phyloP scores from a whole-genome alignment of 2,113 vertebrate genomes.

The Paracanthobrama guichenoti region DNA sequence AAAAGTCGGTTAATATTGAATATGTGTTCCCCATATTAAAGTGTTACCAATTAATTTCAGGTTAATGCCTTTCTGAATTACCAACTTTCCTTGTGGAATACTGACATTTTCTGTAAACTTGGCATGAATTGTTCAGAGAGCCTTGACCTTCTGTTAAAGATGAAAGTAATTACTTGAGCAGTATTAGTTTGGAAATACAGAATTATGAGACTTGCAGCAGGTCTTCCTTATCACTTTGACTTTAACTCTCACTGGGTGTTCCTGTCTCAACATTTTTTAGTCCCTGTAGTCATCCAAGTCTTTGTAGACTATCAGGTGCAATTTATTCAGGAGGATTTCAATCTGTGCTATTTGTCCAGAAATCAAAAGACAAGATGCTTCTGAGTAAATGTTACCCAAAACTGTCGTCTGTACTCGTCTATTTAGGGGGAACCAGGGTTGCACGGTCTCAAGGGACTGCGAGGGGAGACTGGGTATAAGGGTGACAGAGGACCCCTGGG shows the following conservation, averaged over 20 bases:
- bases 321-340: slow-evolving; percentile 13
- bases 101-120: neutral
- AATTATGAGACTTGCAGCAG: neutral
- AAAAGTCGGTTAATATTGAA: no score
- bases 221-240: neutral
- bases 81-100: neutral
- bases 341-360: neutral
- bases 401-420: slow-evolving; percentile 69
- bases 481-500: slow-evolving; percentile 98
- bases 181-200: neutral
- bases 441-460: slow-evolving; percentile 93
- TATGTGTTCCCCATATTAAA: no score
- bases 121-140: neutral
- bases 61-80: neutral
- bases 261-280: neutral
- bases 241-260: neutral
- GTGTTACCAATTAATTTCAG: neutral
- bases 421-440: slow-evolving; percentile 94
- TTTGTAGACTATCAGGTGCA: neutral
- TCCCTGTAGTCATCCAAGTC: neutral
- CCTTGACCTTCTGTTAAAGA: neutral
- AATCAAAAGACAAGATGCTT: slow-evolving; percentile 3
- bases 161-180: neutral
- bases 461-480: slow-evolving; percentile 96
- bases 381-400: slow-evolving; percentile 8